Conservation (phyloP, 2,113 vertebrate species). For the Aix galericulata region DNA sequence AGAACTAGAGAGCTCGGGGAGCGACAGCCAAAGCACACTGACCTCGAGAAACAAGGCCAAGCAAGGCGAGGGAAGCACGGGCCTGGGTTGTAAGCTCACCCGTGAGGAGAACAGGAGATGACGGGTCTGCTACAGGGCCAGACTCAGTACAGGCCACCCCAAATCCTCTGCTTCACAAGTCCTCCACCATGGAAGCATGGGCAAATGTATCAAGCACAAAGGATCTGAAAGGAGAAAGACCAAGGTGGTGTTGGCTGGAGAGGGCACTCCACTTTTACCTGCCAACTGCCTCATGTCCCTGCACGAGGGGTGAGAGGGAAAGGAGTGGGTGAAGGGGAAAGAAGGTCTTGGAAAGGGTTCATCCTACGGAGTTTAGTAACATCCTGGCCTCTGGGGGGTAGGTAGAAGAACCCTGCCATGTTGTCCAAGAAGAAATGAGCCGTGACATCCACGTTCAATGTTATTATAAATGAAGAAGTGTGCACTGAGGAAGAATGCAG, state of each 20-base stretch:
- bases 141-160: neutral
- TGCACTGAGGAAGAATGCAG: neutral
- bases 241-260: neutral
- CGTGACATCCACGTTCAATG: neutral
- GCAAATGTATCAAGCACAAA: neutral
- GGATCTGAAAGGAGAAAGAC: neutral
- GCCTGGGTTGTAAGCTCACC: neutral
- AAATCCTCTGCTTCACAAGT: neutral
- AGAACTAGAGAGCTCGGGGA: conserved; percentile 7
- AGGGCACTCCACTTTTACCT: neutral
- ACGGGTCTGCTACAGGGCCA: neutral
- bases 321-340: neutral
- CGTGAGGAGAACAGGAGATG: neutral
- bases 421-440: neutral
- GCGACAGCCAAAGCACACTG: conserved; percentile 48
- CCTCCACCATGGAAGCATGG: neutral
- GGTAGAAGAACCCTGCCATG: rapidly evolving
- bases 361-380: neutral
- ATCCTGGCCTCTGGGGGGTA: neutral
- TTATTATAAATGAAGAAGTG: neutral
- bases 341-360: neutral
- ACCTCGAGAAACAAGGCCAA: neutral
- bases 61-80: neutral
- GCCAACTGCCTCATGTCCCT: neutral
- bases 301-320: neutral